A percentile compares a stretch with the other conserved stretches of the same genome.
Evolutionary conservation across 2,113 vertebrate genomes (phyloP).

Genomic region (Strigops habroptila): DNA sequence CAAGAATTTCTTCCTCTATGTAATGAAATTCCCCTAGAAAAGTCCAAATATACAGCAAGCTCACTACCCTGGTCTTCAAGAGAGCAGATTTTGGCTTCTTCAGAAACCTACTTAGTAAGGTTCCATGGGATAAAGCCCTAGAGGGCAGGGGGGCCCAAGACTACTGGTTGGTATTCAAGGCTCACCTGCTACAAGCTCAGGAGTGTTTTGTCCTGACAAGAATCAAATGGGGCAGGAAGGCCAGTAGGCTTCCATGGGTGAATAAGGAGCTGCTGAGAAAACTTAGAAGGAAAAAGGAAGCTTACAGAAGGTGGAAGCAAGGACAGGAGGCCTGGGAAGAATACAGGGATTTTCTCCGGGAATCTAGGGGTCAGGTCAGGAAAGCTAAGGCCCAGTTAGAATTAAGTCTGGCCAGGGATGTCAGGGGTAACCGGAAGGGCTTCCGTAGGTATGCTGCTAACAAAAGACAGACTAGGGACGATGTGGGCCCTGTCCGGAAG

Average conservation of each 20-base stretch:
- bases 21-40: background rate
- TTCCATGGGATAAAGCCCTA: background rate
- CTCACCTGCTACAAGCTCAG: background rate
- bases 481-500: background rate
- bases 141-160: background rate
- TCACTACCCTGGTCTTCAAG: background rate
- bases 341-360: background rate
- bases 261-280: background rate
- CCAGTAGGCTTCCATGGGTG: background rate
- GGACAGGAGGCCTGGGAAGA: background rate
- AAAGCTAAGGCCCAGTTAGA: background rate
- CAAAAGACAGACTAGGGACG: background rate
- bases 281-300: background rate
- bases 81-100: background rate
- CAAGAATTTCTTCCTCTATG: background rate
- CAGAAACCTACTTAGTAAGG: background rate
- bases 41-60: background rate
- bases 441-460: background rate
- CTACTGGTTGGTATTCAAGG: background rate
- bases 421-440: background rate
- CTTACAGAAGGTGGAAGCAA: background rate
- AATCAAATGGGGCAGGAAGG: background rate
- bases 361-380: background rate
- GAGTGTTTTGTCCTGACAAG: background rate
- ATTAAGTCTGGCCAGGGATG: background rate